Base-by-base conservation (phyloP, 2,797 vertebrate genomes). In the Mormyrops attenuatus region DNA sequence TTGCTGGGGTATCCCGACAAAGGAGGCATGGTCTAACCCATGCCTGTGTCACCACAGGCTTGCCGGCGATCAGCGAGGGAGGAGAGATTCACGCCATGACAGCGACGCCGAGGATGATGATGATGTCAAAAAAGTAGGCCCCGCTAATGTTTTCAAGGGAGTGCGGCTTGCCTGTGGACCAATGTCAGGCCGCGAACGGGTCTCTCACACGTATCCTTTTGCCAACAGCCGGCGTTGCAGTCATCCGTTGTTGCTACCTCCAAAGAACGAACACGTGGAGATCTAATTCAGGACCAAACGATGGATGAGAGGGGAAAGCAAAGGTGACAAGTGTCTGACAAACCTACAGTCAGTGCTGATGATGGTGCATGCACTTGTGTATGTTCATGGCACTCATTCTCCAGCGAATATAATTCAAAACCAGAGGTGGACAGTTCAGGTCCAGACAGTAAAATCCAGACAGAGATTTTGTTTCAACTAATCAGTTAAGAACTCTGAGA, bases 161-260 rank as follows among this genome's bases (percentile, higher is more conserved):
- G 9, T 26, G 82, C 6, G 1, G 3, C 0, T 1, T 50, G 80
- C 8, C 1, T n/a, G 34, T 22, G 44, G 80, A 22, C 73, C 73
- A 44, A 6, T 0, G 41, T 15, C n/a, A 6, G 52, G 53, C 30
- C 2, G 17, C 26, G 1, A 34, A 3, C 7, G 5, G 22, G 38
- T 5, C 2, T 52, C 47, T 73, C 38, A 47, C 3, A 0, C 0
- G 52, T 73, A 91, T 47, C 88, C 88, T 84, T 90, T 87, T 3
- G 41, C 91, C 13, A 89, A 85, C 82, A 99, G 98, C 98, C 98
- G 94, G 98, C 98, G 92, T 98, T 99, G 96, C 99, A 99, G 96
- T 99, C 99, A 96, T 99, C 99, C 88, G 98, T 99, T 90, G 97
- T 99, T 95, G 98, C 98, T 98, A 99, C 99, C 98, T 99, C 99